Conservation (phyloP, 2,888 invertebrate species). For the Tryphoninae sp. region DNA sequence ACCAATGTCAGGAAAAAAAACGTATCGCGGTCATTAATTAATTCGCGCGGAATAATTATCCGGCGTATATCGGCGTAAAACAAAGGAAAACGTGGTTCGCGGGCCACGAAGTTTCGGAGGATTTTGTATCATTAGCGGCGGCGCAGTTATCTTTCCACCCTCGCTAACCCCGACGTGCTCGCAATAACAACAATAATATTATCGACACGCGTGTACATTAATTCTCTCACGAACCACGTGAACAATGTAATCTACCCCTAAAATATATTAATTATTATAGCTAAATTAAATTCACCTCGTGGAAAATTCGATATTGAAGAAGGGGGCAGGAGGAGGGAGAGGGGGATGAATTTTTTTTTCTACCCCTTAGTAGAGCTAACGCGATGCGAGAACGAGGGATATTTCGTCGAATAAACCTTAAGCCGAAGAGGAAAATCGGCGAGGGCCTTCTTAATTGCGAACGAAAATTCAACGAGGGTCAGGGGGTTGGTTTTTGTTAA, state of each 20-base stretch:
- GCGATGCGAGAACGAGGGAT: slow-evolving; percentile 56
- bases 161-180: slow-evolving; percentile 12
- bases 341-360: too few species aligned
- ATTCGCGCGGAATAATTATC: slow-evolving; percentile 45
- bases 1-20: slow-evolving; percentile 44
- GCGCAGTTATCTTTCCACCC: slow-evolving; percentile 40
- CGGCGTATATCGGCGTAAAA: slow-evolving; percentile 35
- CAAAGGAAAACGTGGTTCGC: slow-evolving; percentile 54
- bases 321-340: too few species aligned
- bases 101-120: background rate
- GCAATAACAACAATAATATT: background rate
- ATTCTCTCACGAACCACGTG: background rate
- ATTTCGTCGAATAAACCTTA: slow-evolving; percentile 65
- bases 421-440: slow-evolving; percentile 22
- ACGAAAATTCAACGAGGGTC: slow-evolving; percentile 60
- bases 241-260: slow-evolving; percentile 27
- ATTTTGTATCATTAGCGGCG: slow-evolving; percentile 32
- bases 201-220: background rate
- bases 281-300: too few species aligned
- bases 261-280: slow-evolving; percentile 6
- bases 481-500: background rate
- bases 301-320: too few species aligned
- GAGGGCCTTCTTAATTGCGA: slow-evolving; percentile 66
- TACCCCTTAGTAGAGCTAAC: background rate
- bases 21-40: slow-evolving; percentile 59